Percentiles rank a stretch among this genome's conserved stretches.
Evolutionary conservation across 2,113 vertebrate species (phyloP).

Genomic region (Ursus arctos): DNA sequence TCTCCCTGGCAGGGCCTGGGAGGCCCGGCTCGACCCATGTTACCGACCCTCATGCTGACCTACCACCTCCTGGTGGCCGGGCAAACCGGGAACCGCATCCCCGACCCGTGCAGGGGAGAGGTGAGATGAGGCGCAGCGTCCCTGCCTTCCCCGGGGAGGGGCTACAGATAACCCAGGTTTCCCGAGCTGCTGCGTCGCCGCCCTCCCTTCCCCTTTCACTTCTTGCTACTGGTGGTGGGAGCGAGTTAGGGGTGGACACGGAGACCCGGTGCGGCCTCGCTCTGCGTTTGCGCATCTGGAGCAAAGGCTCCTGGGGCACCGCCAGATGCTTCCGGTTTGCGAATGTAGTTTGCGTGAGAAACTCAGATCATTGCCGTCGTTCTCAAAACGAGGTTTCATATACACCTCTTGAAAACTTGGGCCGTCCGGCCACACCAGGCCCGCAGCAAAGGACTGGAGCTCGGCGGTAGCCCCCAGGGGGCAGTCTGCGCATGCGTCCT

Average conservation of each 20-base stretch:
- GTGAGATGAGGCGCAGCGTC: background rate
- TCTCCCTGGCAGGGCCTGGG: background rate
- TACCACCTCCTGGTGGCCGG: background rate
- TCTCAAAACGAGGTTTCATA: background rate
- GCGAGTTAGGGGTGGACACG: background rate
- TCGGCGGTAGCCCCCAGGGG: background rate
- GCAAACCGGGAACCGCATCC: background rate
- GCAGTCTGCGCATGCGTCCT: background rate
- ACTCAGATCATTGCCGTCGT: background rate
- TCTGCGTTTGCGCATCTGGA: background rate
- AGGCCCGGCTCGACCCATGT: background rate
- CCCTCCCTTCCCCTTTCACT: background rate
- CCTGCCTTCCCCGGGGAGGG: background rate
- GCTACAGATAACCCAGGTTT: constrained; percentile 7
- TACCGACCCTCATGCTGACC: background rate
- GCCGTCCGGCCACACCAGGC: too few relatives aligned
- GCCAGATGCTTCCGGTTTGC: background rate
- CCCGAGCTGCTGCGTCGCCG: background rate
- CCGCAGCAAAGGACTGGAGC: background rate
- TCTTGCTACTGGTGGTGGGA: background rate
- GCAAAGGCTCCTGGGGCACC: background rate
- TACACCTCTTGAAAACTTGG: background rate
- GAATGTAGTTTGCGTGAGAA: constrained; percentile 2
- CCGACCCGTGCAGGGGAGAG: background rate
- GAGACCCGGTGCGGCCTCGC: background rate